Evolutionary conservation across 2,797 vertebrate species (phyloP), one percentile per base, ranked within the genome.

Genomic region (Pygocentrus nattereri): DNA sequence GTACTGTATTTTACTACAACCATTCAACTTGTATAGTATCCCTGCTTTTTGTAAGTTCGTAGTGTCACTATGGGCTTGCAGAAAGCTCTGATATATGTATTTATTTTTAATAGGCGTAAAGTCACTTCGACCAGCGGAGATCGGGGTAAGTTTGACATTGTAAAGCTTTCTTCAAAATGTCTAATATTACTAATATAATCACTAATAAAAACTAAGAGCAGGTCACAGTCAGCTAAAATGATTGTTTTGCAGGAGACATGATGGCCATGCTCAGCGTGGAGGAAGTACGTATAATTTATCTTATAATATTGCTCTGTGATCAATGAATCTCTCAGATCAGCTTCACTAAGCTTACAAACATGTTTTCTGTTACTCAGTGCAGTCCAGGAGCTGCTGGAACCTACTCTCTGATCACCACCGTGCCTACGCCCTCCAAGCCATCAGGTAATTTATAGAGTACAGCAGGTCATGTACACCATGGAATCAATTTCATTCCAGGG

Each of bases 361-460:
- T 64, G 19, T 65, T 30, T 5, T 23, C 23, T 65, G 10, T 5
- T 58, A 34, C 74, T 68, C 30, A 80, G 79, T 71, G 34, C 1
- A 12, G 0, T 15, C 2, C 25, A n/a, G 69, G 50, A n/a, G 38
- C 19, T 31, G 58, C 15, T 25, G 69, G 0, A 34, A 10, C 18
- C 38, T 74, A 74, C 64, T 47, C 79, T 30, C 7, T 65, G 50
- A 80, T 58, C 27, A 80, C 19, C 61, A 27, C 61, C 31, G 23
- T 34, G 12, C 71, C 71, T 1, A 27, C 19, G 67, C 1, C 18
- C 0, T 38, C 30, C 4, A 44, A 27, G 38, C 1, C 30, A 30
- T 47, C 47, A 25, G 79, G 79, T 80, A 80, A 56, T 0, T 23
- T 31, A 23, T 7, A 25, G 21, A 12, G 38, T 21, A 6, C 12